Evolutionary conservation across 37 sponge, comb jelly and placozoan genomes (phyloP).

Genomic region (Halisarca cf. caerulea): DNA sequence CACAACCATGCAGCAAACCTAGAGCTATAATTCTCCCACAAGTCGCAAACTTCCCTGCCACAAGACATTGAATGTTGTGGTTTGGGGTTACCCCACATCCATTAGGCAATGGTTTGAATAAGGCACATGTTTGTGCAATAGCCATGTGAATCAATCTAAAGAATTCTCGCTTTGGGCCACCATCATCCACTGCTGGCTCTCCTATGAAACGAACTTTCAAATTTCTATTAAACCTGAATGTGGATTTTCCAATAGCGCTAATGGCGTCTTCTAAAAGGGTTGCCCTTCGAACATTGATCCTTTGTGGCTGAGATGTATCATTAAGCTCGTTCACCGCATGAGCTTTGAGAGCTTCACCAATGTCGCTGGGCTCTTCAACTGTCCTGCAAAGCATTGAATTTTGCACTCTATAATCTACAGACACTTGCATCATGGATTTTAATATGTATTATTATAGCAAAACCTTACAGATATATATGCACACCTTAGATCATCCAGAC

Average conservation of each 20-base stretch:
- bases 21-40: not conserved
- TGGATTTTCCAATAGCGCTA: not conserved
- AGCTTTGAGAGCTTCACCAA: not conserved
- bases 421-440: not conserved
- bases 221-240: not conserved
- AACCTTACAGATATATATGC: too few species aligned
- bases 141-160: not conserved
- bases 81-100: not conserved
- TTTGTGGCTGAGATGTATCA: not conserved
- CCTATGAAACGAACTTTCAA: not conserved
- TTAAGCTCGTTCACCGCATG: not conserved
- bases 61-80: not conserved
- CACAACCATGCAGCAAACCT: not conserved
- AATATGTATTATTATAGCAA: not conserved
- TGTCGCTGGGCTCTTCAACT: not conserved
- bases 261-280: not conserved
- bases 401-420: not conserved
- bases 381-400: not conserved
- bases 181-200: slow-evolving; percentile 18
- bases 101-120: not conserved
- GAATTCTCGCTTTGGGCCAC: not conserved
- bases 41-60: not conserved
- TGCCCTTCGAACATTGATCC: not conserved
- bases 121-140: not conserved
- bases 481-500: too few species aligned